Evolutionary conservation across 2,113 vertebrate genomes (phyloP).

Genomic region (Apistogramma diplotaenia): DNA sequence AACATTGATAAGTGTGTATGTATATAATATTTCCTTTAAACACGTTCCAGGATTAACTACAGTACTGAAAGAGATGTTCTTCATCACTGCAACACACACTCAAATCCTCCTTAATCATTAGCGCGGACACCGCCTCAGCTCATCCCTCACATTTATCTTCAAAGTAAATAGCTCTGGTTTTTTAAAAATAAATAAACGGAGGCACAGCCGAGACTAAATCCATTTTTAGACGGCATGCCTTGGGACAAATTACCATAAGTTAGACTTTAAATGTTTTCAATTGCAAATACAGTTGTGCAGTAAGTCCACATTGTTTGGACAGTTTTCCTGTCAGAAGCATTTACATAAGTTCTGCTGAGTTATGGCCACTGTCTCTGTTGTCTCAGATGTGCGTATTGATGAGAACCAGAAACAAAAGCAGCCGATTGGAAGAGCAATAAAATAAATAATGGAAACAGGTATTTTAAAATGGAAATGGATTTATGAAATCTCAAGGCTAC

Average conservation of each 20-base stretch:
- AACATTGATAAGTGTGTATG: background rate
- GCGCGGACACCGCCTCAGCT: slow-evolving; percentile 16
- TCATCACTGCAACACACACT: slow-evolving; percentile 2
- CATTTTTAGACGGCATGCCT: background rate
- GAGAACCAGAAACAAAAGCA: background rate
- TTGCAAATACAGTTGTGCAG: background rate
- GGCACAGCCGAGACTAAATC: background rate
- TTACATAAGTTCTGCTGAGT: background rate
- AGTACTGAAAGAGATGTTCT: background rate
- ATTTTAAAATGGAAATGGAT: background rate
- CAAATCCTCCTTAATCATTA: slow-evolving; percentile 27
- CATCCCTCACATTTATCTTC: slow-evolving; percentile 40
- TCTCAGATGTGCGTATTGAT: background rate
- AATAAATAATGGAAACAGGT: background rate
- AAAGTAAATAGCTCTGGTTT: slow-evolving; percentile 25
- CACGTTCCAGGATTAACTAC: slow-evolving; percentile 1
- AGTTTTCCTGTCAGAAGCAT: background rate
- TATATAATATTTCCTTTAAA: background rate
- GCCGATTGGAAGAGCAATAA: background rate
- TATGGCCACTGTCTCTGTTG: background rate
- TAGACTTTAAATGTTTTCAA: background rate
- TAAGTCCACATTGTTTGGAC: background rate
- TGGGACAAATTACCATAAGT: slow-evolving; percentile 1
- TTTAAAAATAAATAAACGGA: background rate
- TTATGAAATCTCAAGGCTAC: background rate